Conservation (phyloP, 2,888 invertebrate genomes). For the Lepidocyrtoides sp. region DNA sequence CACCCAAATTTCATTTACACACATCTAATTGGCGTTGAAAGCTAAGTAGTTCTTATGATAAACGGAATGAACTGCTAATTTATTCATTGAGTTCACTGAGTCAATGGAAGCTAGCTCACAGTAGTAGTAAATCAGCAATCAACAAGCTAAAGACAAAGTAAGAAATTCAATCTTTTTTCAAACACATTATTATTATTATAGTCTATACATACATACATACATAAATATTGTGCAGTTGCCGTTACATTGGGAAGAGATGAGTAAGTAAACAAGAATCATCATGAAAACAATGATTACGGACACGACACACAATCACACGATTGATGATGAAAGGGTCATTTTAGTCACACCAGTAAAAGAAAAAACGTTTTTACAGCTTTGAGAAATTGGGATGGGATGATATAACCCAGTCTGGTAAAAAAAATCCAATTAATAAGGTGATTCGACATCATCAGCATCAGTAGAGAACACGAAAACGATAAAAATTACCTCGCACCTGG, state of each 20-base stretch:
- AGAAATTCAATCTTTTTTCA: constrained; percentile 63
- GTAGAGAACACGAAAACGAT: constrained; percentile 39
- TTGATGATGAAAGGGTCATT: constrained; percentile 64
- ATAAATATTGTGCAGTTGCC: background rate
- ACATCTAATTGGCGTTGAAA: constrained; percentile 57
- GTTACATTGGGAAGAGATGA: background rate
- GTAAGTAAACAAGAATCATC: background rate
- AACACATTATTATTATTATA: background rate
- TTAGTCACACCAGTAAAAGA: constrained; percentile 14
- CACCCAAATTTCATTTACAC: constrained; percentile 48
- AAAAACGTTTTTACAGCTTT: background rate
- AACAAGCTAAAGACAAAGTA: constrained; percentile 39
- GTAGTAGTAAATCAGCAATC: constrained; percentile 44
- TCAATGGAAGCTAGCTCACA: constrained; percentile 56
- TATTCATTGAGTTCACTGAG: constrained; percentile 77
- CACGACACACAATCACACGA: constrained; percentile 9
- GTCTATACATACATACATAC: too few species aligned
- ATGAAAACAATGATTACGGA: background rate
- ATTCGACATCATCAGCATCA: constrained; percentile 29
- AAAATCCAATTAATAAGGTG: constrained; percentile 66
- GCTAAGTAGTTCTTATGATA: background rate
- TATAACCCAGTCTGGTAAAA: constrained; percentile 35
- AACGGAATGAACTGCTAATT: constrained; percentile 50
- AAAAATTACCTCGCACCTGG: constrained; percentile 64
- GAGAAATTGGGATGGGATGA: constrained; percentile 46